These are phyloP conservation scores for Temnothorax nylanderi DNA, from an alignment of 1,140 invertebrate species.

Conservation along the genomic window DNA sequence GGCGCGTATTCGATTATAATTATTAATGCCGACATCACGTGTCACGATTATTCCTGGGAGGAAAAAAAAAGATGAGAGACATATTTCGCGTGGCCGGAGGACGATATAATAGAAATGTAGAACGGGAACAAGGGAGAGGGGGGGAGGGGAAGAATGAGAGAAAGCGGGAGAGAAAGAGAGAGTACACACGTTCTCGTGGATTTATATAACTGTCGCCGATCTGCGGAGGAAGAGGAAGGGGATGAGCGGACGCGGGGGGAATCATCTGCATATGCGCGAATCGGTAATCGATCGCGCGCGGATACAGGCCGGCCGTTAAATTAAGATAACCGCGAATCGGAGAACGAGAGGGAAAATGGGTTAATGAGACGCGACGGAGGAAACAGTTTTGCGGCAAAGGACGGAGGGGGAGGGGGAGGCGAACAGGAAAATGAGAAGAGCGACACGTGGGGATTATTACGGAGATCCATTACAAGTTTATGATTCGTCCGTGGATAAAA, in stretches of 20 bases:
- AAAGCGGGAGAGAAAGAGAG: neutral
- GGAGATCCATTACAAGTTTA: slow-evolving; percentile 45
- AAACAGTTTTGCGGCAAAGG: neutral
- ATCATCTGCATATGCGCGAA: slow-evolving; percentile 45
- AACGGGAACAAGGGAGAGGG: neutral
- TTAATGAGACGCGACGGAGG: slow-evolving; percentile 36
- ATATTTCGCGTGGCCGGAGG: slow-evolving; percentile 21
- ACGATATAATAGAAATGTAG: slow-evolving; percentile 59
- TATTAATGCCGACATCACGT: slow-evolving; percentile 51
- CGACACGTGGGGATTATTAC: slow-evolving; percentile 51
- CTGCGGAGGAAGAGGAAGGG: neutral
- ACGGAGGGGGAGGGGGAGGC: neutral
- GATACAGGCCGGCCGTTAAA: slow-evolving; percentile 42
- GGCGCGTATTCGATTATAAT: slow-evolving; percentile 46
- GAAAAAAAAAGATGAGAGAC: slow-evolving; percentile 3
- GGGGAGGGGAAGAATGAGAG: neutral
- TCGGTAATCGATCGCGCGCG: slow-evolving; percentile 50
- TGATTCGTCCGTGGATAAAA: slow-evolving; percentile 22
- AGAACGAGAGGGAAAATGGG: slow-evolving; percentile 54
- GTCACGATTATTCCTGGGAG: slow-evolving; percentile 32
- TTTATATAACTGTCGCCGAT: slow-evolving; percentile 50
- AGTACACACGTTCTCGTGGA: slow-evolving; percentile 12
- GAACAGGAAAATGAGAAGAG: slow-evolving; percentile 17
- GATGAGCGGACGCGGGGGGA: neutral
- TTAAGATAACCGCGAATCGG: slow-evolving; percentile 49